Evolutionary conservation across 2,797 vertebrate genomes (phyloP), one percentile per base, ranked within the genome.

Genomic region (Phataginus tricuspis): DNA sequence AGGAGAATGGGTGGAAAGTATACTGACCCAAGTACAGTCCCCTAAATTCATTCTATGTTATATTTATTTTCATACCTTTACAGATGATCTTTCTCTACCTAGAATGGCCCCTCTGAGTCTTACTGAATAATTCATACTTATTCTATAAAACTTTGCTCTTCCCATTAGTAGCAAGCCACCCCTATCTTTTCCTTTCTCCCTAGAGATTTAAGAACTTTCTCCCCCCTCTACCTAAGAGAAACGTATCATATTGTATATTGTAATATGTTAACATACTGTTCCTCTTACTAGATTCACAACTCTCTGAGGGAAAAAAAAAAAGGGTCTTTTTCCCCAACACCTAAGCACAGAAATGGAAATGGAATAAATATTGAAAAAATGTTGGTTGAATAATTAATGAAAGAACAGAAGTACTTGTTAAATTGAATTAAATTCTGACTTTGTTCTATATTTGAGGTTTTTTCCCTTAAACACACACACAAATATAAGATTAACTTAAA

Each of bases 401-500:
- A 68, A 49, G 66, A 61, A 31, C 55, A 75, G 53, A 89, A 90
- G 87, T 68, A 42, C 19, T 31, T 79, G 31, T n/a, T 53, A 85
- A 79, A 86, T 21, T 63, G 23, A 79, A 87, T 71, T 80, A 89
- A 96, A 91, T 37, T 19, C 19, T 84, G 12, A 53, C 23, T 39
- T 89, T 95, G 42, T 59, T 71, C 87, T 86, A 55, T 12, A 64
- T 31, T 45, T 64, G 18, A 59, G 23, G 25, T 2, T 79, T 87
- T 88, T 79, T 31, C 13, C 34, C 45, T 25, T 78, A 90, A 51
- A 86, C 25, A 90, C 18, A 51, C 19, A 89, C 8, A 79, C 11
- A 53, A 16, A 95, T 64, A 90, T 57, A 94, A 42, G 79, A 55
- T 79, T 91, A 75, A 88, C 21, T 89, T 80, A 90, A 61, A 82